phyloP scores from a whole-genome alignment of 2,888 invertebrate species.

The Seira musarum region DNA sequence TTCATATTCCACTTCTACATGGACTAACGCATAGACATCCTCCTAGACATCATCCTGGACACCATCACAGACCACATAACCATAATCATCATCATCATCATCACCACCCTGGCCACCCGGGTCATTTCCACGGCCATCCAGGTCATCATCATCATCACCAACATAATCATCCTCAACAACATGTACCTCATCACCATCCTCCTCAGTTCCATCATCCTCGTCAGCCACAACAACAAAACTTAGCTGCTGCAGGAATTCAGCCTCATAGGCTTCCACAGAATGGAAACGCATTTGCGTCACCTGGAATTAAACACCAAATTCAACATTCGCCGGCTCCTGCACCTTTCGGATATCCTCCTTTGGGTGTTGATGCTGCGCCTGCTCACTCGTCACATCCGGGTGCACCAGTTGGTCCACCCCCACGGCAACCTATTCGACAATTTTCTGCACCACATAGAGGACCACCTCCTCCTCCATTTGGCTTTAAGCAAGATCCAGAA shows the following conservation, averaged over 20 bases:
- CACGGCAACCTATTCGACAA: constrained; percentile 34
- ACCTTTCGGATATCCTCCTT: constrained; percentile 19
- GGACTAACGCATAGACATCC: constrained; percentile 21
- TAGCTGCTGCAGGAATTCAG: constrained; percentile 17
- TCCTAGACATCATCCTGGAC: constrained; percentile 23
- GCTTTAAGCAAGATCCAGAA: constrained; percentile 55
- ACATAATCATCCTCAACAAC: constrained; percentile 14
- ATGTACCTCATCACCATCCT: constrained; percentile 20
- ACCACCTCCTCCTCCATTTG: constrained; percentile 19
- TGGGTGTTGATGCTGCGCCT: constrained; percentile 24
- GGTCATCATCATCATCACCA: constrained; percentile 39
- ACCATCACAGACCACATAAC: constrained; percentile 30
- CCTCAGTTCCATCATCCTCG: constrained; percentile 15
- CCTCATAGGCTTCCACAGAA: constrained; percentile 9
- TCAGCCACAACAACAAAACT: constrained; percentile 21
- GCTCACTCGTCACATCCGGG: constrained; percentile 36
- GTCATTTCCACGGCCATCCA: constrained; percentile 37
- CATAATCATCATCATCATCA: constrained; percentile 41
- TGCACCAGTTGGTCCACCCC: constrained; percentile 16
- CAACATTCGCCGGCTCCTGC: constrained; percentile 20
- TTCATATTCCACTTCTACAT: constrained; percentile 41
- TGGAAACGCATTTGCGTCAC: constrained; percentile 12
- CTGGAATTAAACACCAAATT: constrained; percentile 23
- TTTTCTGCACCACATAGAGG: constrained; percentile 21
- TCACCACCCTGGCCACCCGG: constrained; percentile 33